Evolutionary conservation across 2,797 vertebrate genomes (phyloP).

Genomic region (Morelia viridis): DNA sequence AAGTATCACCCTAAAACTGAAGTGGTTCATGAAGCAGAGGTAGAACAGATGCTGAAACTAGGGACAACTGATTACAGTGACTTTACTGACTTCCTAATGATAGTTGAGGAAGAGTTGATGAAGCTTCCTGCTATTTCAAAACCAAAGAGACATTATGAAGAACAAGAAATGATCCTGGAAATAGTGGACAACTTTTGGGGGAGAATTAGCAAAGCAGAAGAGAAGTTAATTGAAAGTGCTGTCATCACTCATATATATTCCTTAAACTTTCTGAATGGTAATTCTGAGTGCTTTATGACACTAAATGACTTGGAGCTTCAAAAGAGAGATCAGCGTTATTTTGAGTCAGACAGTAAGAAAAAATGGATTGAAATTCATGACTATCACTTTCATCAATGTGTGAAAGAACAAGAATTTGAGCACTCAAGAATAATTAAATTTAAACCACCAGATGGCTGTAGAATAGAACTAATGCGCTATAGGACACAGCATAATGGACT

Average conservation of each 20-base stretch:
- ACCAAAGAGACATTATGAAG: slow-evolving; percentile 84
- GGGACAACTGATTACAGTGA: slow-evolving; percentile 85
- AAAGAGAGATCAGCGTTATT: slow-evolving; percentile 78
- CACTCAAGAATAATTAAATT: slow-evolving; percentile 86
- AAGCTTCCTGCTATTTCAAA: slow-evolving; percentile 75
- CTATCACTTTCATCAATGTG: slow-evolving; percentile 85
- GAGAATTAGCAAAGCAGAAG: slow-evolving; percentile 81
- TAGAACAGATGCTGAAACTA: slow-evolving; percentile 93
- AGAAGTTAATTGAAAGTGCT: slow-evolving; percentile 76
- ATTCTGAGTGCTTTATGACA: slow-evolving; percentile 87
- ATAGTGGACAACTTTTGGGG: slow-evolving; percentile 92
- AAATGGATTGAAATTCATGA: slow-evolving; percentile 87
- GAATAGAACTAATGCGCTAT: slow-evolving; percentile 92
- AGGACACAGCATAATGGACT: slow-evolving; percentile 75
- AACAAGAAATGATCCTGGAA: slow-evolving; percentile 90
- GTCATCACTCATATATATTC: slow-evolving; percentile 88
- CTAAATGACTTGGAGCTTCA: slow-evolving; percentile 88
- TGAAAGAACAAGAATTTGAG: slow-evolving; percentile 81
- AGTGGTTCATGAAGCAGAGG: slow-evolving; percentile 84
- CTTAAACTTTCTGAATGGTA: slow-evolving; percentile 87
- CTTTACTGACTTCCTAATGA: slow-evolving; percentile 85
- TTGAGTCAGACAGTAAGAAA: slow-evolving; percentile 77
- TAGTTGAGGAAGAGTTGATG: slow-evolving; percentile 89
- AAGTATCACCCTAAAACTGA: slow-evolving; percentile 90
- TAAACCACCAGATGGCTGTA: slow-evolving; percentile 84